Percentiles rank a stretch among this genome's conserved stretches.
phyloP scores from a whole-genome alignment of 2,797 vertebrate species.

The Lindbergichthys nudifrons region DNA sequence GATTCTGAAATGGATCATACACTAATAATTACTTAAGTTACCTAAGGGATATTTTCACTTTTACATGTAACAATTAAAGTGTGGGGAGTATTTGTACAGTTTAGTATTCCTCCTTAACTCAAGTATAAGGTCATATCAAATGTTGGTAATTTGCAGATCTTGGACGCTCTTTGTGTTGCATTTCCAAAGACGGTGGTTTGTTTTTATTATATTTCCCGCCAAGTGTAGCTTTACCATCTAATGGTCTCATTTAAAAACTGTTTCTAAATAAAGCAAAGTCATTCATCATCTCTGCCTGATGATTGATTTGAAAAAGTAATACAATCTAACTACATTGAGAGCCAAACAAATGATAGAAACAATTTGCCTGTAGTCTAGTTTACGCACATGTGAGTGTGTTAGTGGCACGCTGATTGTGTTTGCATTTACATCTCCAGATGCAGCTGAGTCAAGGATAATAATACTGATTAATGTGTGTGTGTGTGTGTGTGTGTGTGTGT shows the following conservation, averaged over 20 bases:
- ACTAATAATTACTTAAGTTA: too few relatives aligned
- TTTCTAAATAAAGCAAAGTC: slow-evolving; percentile 33
- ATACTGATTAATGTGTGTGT: slow-evolving; percentile 29
- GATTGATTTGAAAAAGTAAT: slow-evolving; percentile 34
- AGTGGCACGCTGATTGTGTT: slow-evolving; percentile 1
- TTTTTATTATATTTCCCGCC: slow-evolving; percentile 28
- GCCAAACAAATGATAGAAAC: not conserved
- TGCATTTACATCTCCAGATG: slow-evolving; percentile 60
- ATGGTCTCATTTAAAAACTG: slow-evolving; percentile 37
- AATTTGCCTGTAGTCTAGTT: not conserved
- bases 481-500: slow-evolving; percentile 16
- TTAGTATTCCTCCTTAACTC: too few relatives aligned
- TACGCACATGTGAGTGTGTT: slow-evolving; percentile 10
- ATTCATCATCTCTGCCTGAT: slow-evolving; percentile 23
- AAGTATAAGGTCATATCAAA: not conserved
- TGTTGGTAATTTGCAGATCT: not conserved
- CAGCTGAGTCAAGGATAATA: slow-evolving; percentile 42
- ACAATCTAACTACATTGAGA: slow-evolving; percentile 1
- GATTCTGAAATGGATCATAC: too few relatives aligned
- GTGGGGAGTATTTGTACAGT: too few relatives aligned
- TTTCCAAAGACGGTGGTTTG: slow-evolving; percentile 17
- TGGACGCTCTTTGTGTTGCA: not conserved
- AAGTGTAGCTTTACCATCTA: slow-evolving; percentile 33
- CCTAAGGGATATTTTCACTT: too few relatives aligned
- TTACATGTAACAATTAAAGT: too few relatives aligned